These are phyloP conservation scores for Caenorhabditis sp. DNA, from an alignment of 2,888 invertebrate genomes.

Conservation along the genomic window DNA sequence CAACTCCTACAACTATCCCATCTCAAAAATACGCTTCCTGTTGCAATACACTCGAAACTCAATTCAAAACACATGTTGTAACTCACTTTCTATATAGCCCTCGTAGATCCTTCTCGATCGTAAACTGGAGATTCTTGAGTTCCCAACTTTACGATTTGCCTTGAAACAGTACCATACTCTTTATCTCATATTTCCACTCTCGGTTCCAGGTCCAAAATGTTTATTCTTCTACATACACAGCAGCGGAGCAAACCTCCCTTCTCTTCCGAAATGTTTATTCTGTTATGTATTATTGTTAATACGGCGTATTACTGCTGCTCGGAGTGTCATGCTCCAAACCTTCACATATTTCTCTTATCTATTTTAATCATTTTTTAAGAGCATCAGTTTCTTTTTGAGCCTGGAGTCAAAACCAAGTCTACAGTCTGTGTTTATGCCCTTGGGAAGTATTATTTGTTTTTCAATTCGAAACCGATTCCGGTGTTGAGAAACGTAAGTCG, in stretches of 20 bases:
- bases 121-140: constrained; percentile 12
- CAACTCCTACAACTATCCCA: neutral
- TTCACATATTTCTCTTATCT: constrained; percentile 4
- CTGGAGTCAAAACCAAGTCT: neutral
- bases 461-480: constrained; percentile 12
- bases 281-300: constrained; percentile 45
- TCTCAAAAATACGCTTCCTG: constrained; percentile 9
- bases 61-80: constrained; percentile 61
- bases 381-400: neutral
- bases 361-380: constrained; percentile 5
- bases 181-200: constrained; percentile 6
- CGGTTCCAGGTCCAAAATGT: constrained; percentile 24
- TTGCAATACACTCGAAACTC: constrained; percentile 37
- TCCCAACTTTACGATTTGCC: neutral
- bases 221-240: constrained; percentile 42
- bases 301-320: neutral
- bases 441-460: neutral
- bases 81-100: neutral
- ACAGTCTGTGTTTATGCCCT: neutral
- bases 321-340: constrained; percentile 13
- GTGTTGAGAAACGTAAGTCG: neutral
- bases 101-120: constrained; percentile 20
- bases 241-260: neutral
- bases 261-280: constrained; percentile 42
- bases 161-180: constrained; percentile 28